Conservation (phyloP, 2,797 vertebrate genomes). For the Loris lydekkerianus region DNA sequence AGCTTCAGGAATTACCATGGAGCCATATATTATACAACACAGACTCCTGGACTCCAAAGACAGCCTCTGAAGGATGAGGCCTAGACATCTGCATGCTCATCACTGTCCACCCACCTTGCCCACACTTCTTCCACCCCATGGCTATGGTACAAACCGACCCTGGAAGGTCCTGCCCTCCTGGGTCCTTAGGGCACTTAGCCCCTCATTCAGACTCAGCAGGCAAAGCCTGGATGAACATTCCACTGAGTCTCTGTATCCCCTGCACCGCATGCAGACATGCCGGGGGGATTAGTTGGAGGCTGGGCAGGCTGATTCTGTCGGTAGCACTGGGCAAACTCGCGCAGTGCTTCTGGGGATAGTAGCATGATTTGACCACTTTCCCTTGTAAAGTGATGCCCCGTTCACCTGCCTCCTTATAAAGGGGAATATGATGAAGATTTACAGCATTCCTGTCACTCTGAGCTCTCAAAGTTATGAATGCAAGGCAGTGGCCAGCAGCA, state of each 20-base stretch:
- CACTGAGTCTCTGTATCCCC: not conserved
- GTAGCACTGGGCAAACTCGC: not conserved
- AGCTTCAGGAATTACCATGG: not conserved
- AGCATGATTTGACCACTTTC: not conserved
- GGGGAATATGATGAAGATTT: not conserved
- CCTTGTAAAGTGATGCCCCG: not conserved
- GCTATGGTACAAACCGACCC: not conserved
- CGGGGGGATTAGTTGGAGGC: not conserved
- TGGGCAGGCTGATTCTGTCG: not conserved
- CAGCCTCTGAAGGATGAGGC: too few relatives aligned
- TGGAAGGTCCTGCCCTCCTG: not conserved
- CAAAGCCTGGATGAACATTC: not conserved
- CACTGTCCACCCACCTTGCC: not conserved
- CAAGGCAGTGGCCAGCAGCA: not conserved
- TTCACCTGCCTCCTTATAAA: constrained; percentile 2
- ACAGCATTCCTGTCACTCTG: not conserved
- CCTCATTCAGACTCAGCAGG: not conserved
- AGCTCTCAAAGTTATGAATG: not conserved
- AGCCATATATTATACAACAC: not conserved
- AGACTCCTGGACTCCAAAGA: not conserved
- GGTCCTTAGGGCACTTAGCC: not conserved
- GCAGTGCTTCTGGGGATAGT: not conserved
- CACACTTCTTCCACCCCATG: not conserved
- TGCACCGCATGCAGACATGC: rapidly evolving
- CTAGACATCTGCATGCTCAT: not conserved